These are phyloP conservation scores for Lampropteryx suffumata DNA, from an alignment of 2,888 invertebrate genomes.

Conservation along the genomic window DNA sequence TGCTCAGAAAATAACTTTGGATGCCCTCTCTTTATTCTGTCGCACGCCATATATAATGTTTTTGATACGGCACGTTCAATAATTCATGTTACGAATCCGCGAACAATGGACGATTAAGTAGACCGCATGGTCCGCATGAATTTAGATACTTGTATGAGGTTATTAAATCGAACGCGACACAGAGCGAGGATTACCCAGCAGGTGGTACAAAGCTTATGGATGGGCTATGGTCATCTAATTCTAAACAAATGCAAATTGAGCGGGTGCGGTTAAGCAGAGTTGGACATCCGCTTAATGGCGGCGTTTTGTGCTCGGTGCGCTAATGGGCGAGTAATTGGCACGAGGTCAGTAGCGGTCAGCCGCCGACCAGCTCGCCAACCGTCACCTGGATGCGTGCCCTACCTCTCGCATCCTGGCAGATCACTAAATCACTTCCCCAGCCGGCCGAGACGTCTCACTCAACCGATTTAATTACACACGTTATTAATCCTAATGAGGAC, in stretches of 20 bases:
- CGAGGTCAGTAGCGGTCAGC: conserved; percentile 65
- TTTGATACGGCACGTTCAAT: conserved; percentile 33
- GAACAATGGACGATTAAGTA: conserved; percentile 54
- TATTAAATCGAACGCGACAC: conserved; percentile 50
- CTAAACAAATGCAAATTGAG: conserved; percentile 78
- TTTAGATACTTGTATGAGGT: conserved; percentile 38
- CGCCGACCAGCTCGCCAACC: conserved; percentile 31
- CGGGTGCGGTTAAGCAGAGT: conserved; percentile 53
- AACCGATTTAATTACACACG: conserved; percentile 57
- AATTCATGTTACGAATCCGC: conserved; percentile 40
- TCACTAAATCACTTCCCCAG: conserved; percentile 13
- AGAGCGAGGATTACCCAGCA: conserved; percentile 43
- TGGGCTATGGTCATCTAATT: conserved; percentile 60
- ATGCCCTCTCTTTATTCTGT: conserved; percentile 17
- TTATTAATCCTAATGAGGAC: conserved; percentile 53
- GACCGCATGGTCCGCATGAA: conserved; percentile 47
- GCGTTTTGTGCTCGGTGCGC: conserved; percentile 67
- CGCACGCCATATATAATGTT: conserved; percentile 19
- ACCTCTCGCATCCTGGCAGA: conserved; percentile 30
- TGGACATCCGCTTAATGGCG: conserved; percentile 74
- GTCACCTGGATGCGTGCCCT: conserved; percentile 49
- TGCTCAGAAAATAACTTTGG: conserved; percentile 28
- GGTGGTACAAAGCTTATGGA: conserved; percentile 57
- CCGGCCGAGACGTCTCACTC: conserved; percentile 36
- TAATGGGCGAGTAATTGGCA: conserved; percentile 76